Percentiles rank a stretch among this genome's conserved stretches.
Evolutionary conservation across 2,888 invertebrate genomes (phyloP).

Genomic region (Harpalus rufipes): DNA sequence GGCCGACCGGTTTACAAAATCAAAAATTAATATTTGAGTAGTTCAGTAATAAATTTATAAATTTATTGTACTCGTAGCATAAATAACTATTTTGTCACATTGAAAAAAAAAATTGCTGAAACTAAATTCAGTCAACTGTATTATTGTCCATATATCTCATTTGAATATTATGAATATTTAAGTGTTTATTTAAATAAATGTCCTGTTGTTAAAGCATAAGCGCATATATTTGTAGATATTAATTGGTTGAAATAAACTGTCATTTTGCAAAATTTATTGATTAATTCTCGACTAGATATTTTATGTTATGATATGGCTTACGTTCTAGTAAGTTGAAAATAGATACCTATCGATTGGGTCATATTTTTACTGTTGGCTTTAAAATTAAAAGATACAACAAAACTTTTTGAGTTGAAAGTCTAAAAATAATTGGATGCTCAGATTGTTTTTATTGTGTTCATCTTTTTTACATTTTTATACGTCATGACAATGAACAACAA

Average conservation of each 20-base stretch:
- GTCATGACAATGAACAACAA: background rate
- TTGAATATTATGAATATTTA: background rate
- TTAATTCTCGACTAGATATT: too few relatives aligned
- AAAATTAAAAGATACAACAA: background rate
- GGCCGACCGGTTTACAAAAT: too few relatives aligned
- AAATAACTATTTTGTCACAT: too few relatives aligned
- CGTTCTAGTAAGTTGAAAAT: conserved; percentile 29
- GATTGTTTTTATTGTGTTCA: background rate
- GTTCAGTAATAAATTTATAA: too few relatives aligned
- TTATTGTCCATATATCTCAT: background rate
- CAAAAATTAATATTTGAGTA: too few relatives aligned
- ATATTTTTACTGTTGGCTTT: background rate
- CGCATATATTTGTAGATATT: background rate
- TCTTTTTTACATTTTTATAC: background rate
- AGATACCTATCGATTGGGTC: conserved; percentile 13
- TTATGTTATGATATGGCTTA: conserved; percentile 10
- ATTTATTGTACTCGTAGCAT: too few relatives aligned
- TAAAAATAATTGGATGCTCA: background rate
- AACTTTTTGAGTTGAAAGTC: background rate
- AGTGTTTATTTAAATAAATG: background rate
- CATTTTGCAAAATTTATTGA: too few relatives aligned
- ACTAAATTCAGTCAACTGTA: too few relatives aligned
- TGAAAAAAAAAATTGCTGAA: too few relatives aligned
- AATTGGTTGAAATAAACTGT: background rate
- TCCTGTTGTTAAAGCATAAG: background rate